A percentile compares a stretch with the other conserved stretches of the same genome.
These are phyloP conservation scores for Drosophila neotestacea DNA, from an alignment of 2,888 invertebrate genomes.

Conservation along the genomic window DNA sequence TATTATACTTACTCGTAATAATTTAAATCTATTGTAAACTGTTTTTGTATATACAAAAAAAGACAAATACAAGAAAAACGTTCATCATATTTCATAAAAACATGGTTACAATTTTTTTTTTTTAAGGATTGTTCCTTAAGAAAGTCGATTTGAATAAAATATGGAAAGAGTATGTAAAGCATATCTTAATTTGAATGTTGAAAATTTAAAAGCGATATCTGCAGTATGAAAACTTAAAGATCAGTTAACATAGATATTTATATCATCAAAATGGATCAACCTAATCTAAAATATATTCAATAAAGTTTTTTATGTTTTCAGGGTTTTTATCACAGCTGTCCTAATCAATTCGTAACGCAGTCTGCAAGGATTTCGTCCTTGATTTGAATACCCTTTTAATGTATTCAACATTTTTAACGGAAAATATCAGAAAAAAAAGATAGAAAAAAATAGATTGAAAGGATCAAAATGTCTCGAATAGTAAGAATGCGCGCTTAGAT, in stretches of 20 bases:
- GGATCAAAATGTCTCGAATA: slow-evolving; percentile 15
- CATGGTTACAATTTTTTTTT: neutral
- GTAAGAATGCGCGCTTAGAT: neutral
- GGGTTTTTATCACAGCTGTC: slow-evolving; percentile 7
- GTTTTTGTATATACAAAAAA: slow-evolving; percentile 77
- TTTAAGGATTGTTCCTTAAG: neutral
- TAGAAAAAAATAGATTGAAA: slow-evolving; percentile 29
- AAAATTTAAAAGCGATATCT: too few relatives aligned
- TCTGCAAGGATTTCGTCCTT: neutral
- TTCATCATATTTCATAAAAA: slow-evolving; percentile 51
- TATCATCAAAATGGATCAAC: neutral
- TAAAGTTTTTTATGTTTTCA: neutral
- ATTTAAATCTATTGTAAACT: slow-evolving; percentile 65
- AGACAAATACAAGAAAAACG: slow-evolving; percentile 55
- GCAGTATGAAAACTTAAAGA: too few relatives aligned
- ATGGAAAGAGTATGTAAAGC: neutral
- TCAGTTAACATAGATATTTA: neutral
- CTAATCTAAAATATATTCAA: neutral
- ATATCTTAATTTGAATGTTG: too few relatives aligned
- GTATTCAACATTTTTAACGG: slow-evolving; percentile 56
- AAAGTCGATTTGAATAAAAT: neutral
- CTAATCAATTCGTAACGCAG: slow-evolving; percentile 26
- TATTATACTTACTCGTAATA: slow-evolving; percentile 21
- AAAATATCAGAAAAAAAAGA: slow-evolving; percentile 51
- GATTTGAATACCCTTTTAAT: slow-evolving; percentile 28